phyloP scores from a whole-genome alignment of 2,797 vertebrate genomes.

The Amazona finschi region DNA sequence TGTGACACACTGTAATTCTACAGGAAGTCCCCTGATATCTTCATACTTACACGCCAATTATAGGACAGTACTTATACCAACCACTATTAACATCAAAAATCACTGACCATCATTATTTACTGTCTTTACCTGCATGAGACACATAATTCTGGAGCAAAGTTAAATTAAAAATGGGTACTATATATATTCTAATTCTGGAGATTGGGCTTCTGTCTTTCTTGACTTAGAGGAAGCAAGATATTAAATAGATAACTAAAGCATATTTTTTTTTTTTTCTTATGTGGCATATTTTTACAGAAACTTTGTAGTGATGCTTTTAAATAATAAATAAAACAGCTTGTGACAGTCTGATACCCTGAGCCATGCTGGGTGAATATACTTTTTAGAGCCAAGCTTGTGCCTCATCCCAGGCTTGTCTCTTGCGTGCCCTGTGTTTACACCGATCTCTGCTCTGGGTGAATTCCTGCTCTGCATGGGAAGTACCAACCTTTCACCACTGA shows the following conservation, averaged over 20 bases:
- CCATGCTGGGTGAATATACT: background rate
- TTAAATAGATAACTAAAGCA: background rate
- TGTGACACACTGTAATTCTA: background rate
- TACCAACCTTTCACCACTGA: background rate
- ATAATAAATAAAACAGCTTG: background rate
- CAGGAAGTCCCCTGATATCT: background rate
- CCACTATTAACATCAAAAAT: background rate
- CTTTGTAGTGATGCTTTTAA: background rate
- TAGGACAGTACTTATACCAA: background rate
- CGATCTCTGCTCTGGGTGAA: background rate
- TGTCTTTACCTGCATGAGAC: background rate
- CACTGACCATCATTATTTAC: background rate
- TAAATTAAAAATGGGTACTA: background rate
- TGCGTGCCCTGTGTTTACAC: background rate
- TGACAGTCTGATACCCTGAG: background rate
- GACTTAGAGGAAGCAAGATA: background rate
- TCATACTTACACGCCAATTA: background rate
- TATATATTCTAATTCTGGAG: background rate
- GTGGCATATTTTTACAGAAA: background rate
- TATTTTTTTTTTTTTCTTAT: background rate
- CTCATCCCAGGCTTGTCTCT: background rate
- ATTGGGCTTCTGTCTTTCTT: background rate
- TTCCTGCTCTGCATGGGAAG: background rate
- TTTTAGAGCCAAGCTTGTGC: background rate
- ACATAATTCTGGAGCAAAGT: background rate